These are phyloP conservation scores for Eidolon helvum DNA, from an alignment of 2,113 vertebrate genomes.

Conservation along the genomic window DNA sequence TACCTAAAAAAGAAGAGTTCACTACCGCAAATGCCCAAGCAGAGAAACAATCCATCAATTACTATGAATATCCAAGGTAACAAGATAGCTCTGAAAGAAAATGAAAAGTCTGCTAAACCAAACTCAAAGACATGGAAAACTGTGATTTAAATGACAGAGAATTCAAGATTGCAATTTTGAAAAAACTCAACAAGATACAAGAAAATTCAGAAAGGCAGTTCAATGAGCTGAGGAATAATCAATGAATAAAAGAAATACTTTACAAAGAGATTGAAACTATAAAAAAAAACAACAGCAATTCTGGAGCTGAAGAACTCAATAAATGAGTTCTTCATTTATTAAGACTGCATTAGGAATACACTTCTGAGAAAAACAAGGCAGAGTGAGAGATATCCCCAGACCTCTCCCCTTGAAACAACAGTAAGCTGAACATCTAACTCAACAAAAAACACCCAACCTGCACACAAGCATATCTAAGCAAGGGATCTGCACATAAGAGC, in stretches of 20 bases:
- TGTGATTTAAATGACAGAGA: not conserved
- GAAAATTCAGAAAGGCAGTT: not conserved
- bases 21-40: not conserved
- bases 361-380: too few species aligned
- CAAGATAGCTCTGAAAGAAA: not conserved
- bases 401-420: too few species aligned
- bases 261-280: not conserved
- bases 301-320: not conserved
- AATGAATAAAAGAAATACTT: not conserved
- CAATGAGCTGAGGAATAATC: not conserved
- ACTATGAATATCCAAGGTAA: not conserved
- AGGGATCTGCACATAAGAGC: too few species aligned
- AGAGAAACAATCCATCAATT: not conserved
- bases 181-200: not conserved
- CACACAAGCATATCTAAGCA: too few species aligned
- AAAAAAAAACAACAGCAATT: not conserved
- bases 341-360: not conserved
- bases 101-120: not conserved
- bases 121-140: not conserved
- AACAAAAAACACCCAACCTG: too few species aligned
- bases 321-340: not conserved
- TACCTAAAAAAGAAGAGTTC: not conserved
- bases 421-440: too few species aligned
- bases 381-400: too few species aligned
- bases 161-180: not conserved